A percentile compares a stretch with the other conserved stretches of the same genome.
Conservation (phyloP, 2,797 vertebrate species). For the Chanos chanos region DNA sequence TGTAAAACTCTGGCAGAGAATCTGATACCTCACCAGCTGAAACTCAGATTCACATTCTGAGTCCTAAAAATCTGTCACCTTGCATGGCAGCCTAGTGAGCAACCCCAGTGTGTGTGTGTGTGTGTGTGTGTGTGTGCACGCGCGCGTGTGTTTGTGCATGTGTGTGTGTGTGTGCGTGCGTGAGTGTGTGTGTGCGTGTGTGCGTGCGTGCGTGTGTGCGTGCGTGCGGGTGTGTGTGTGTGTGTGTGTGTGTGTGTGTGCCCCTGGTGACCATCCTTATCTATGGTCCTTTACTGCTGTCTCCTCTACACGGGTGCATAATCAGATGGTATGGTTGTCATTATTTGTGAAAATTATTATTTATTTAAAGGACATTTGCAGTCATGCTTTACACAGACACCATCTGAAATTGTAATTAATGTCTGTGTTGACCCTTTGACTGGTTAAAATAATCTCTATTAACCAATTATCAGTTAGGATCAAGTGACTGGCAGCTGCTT, state of each 20-base stretch:
- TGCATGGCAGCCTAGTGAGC: slow-evolving; percentile 41
- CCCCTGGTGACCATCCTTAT: slow-evolving; percentile 2
- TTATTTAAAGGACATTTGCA: slow-evolving; percentile 6
- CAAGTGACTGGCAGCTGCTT: background rate
- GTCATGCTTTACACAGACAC: slow-evolving; percentile 5
- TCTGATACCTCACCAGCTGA: slow-evolving; percentile 46
- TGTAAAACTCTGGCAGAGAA: slow-evolving; percentile 51
- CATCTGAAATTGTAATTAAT: slow-evolving; percentile 21
- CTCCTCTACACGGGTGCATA: background rate
- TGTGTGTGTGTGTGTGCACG: slow-evolving; percentile 10
- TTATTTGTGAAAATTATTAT: slow-evolving; percentile 1
- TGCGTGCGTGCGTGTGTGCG: no score
- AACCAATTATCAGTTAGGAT: background rate
- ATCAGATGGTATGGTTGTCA: slow-evolving; percentile 11
- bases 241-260: background rate
- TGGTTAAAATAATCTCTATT: background rate
- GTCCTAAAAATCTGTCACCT: slow-evolving; percentile 53
- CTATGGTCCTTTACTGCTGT: slow-evolving; percentile 19
- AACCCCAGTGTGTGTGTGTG: background rate
- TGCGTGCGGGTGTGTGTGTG: no score
- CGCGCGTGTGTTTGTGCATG: no score
- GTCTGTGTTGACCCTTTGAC: slow-evolving; percentile 9
- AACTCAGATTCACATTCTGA: slow-evolving; percentile 50
- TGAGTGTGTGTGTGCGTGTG: background rate
- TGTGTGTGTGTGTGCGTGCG: no score